These are phyloP conservation scores for Euphysa ruthae DNA, from an alignment of 30 jellyfish, hydroid and myxozoan genomes.

Conservation along the genomic window DNA sequence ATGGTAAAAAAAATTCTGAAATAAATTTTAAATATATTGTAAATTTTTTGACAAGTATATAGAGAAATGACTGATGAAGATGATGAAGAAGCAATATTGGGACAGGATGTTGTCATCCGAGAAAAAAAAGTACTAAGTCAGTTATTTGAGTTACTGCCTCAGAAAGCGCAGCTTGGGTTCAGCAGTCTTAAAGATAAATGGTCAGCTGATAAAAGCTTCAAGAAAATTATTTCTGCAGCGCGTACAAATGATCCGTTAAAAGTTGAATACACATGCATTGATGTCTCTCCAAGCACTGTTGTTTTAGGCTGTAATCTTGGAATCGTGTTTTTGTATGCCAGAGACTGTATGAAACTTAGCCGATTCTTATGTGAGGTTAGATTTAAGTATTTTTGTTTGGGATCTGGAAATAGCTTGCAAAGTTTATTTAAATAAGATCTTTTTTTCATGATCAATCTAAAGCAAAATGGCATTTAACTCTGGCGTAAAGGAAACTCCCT, in stretches of 20 bases:
- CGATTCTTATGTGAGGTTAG: slow-evolving; percentile 86
- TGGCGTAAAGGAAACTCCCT: too few species aligned
- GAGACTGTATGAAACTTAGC: slow-evolving; percentile 42
- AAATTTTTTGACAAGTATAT: too few species aligned
- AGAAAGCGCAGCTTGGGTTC: slow-evolving; percentile 95
- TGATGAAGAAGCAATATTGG: slow-evolving; percentile 39
- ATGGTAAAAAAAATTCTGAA: too few species aligned
- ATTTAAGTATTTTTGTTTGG: not conserved
- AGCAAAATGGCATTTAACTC: too few species aligned
- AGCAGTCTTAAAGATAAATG: slow-evolving; percentile 67
- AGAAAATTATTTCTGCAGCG: slow-evolving; percentile 36
- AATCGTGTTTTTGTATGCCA: slow-evolving; percentile 59
- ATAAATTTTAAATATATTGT: too few species aligned
- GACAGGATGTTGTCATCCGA: slow-evolving; percentile 78
- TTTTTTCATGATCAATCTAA: too few species aligned
- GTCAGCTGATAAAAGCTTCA: slow-evolving; percentile 53
- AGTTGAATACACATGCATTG: slow-evolving; percentile 89
- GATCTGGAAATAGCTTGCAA: not conserved
- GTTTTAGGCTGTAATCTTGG: slow-evolving; percentile 92
- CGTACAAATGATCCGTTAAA: slow-evolving; percentile 76
- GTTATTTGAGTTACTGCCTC: slow-evolving; percentile 54
- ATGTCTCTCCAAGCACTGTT: slow-evolving; percentile 47
- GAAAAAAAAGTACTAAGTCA: slow-evolving; percentile 58
- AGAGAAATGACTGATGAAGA: too few species aligned
- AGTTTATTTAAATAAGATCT: not conserved